These are phyloP conservation scores for Lasioglossum baleicum DNA, from an alignment of 1,140 invertebrate species.

Conservation along the genomic window DNA sequence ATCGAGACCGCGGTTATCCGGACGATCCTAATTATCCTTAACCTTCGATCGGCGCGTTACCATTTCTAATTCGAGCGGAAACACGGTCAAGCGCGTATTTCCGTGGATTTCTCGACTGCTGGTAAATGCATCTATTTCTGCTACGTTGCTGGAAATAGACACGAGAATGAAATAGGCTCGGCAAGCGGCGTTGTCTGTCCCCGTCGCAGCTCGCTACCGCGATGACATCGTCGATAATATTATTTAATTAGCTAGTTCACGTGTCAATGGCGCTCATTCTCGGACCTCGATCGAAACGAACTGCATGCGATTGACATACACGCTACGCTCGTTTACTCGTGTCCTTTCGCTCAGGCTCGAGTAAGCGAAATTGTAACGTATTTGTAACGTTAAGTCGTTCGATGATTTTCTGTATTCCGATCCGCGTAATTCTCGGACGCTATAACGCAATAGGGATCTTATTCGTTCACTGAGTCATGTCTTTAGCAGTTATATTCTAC, in stretches of 20 bases:
- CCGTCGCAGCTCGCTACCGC: neutral
- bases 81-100: constrained; percentile 21
- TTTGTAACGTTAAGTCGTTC: neutral
- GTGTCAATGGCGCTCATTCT: no score
- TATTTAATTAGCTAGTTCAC: neutral
- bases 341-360: neutral
- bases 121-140: constrained; percentile 58
- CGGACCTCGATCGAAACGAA: neutral
- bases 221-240: constrained; percentile 2
- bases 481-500: neutral
- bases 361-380: neutral
- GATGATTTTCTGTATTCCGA: neutral
- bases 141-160: constrained; percentile 60
- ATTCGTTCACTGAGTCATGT: constrained; percentile 15
- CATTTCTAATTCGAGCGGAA: constrained; percentile 39
- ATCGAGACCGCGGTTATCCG: no score
- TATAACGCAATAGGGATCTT: neutral
- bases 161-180: constrained; percentile 49
- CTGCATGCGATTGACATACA: neutral
- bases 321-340: neutral
- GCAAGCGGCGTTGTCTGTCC: constrained; percentile 5
- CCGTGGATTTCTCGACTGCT: constrained; percentile 38
- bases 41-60: constrained; percentile 52
- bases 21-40: constrained; percentile 38
- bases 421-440: neutral